Evolutionary conservation across 2,797 vertebrate species (phyloP), one percentile per base, ranked within the genome.

Genomic region (Heterohyrax brucei): DNA sequence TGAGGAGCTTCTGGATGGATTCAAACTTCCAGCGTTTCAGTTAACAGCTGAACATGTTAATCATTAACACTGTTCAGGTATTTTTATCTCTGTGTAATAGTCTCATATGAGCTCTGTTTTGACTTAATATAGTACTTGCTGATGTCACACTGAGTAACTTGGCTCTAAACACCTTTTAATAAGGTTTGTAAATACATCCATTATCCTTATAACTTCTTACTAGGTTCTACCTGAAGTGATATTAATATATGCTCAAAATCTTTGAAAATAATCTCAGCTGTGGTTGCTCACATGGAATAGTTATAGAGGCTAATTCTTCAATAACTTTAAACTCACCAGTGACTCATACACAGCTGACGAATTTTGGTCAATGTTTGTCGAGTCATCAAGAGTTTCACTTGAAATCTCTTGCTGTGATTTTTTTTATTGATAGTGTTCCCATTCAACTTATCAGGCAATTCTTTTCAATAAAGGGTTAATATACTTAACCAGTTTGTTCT

Each of bases 151-250:
- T 21, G 62, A 64, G 26, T 64, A 64, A 24, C 26, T 64, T 10
- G 62, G 62, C 62, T 28, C 24, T 64, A 28, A 24, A 64, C 18
- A 64, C 24, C 26, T 64, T 28, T 18, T 24, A 6, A 64, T 64
- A 64, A 64, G 26, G 62, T 64, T 64, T 64, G 62, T 64, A 64
- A 64, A 28, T 64, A 64, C 10, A 64, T 64, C 62, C 24, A 64
- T 26, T 10, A 10, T 85, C 48, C 2, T 75, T 78, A 4, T 68
- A 39, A 39, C 39, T 39, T 90, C 39, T n/a, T 94, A 83, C n/a
- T 86, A 86, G 24, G 64, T 76, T 91, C 19, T 56, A 87, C 53
- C 81, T 90, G 18, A 89, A 22, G 28, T 92, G 76, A 22, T 89
- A 72, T 30, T 56, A 59, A 53, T 79, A 24, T 85, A 84, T 82